Evolutionary conservation across 2,888 invertebrate species (phyloP).

Genomic region (Venustoraphidia nigricollis): DNA sequence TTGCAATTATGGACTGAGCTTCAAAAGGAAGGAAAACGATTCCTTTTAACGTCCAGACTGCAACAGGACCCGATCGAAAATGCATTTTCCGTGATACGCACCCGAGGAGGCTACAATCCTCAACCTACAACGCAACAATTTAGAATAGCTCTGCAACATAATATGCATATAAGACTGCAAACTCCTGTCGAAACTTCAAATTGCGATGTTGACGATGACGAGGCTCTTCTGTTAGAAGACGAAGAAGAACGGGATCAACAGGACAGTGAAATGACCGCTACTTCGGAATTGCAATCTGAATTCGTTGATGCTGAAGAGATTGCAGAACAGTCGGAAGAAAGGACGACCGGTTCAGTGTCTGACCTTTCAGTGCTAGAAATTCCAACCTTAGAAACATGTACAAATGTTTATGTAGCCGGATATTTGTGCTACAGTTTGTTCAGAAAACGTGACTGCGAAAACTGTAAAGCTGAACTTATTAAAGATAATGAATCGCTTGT

Average conservation of each 20-base stretch:
- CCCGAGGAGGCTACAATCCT: slow-evolving; percentile 12
- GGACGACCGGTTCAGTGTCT: too few relatives aligned
- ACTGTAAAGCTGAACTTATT: too few relatives aligned
- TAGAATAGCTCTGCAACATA: slow-evolving; percentile 10
- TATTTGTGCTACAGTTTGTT: background rate
- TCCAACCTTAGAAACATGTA: slow-evolving; percentile 5
- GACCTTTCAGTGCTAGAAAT: background rate
- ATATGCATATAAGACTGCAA: slow-evolving; percentile 10
- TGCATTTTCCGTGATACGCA: slow-evolving; percentile 12
- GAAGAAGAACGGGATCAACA: too few relatives aligned
- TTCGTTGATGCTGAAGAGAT: too few relatives aligned
- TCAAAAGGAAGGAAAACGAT: slow-evolving; percentile 7
- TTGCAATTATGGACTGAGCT: slow-evolving; percentile 12
- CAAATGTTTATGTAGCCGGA: slow-evolving; percentile 5
- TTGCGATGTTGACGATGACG: slow-evolving; percentile 8
- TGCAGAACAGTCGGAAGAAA: too few relatives aligned
- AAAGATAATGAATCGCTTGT: too few relatives aligned
- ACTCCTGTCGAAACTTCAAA: slow-evolving; percentile 8
- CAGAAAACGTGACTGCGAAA: too few relatives aligned
- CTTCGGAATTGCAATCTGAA: too few relatives aligned
- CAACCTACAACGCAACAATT: slow-evolving; percentile 11
- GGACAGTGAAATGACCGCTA: too few relatives aligned
- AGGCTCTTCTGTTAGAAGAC: background rate
- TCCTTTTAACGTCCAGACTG: slow-evolving; percentile 10
- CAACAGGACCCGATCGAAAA: slow-evolving; percentile 15